Evolutionary conservation across 2,888 invertebrate genomes (phyloP).

Genomic region (Heliconius ismenius): DNA sequence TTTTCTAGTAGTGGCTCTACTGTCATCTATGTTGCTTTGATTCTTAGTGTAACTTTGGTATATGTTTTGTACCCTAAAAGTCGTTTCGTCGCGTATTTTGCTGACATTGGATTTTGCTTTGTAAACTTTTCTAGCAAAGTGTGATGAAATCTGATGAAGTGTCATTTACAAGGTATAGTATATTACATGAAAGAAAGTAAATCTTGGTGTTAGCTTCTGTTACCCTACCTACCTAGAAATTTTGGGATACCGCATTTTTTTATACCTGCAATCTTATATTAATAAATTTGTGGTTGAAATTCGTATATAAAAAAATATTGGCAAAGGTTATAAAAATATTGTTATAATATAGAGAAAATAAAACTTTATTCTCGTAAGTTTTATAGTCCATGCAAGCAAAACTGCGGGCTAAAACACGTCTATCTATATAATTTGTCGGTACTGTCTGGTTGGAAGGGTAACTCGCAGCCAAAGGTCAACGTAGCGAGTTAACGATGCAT

Average conservation of each 20-base stretch:
- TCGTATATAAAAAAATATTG: no score
- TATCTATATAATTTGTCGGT: not conserved
- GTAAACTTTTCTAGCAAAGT: not conserved
- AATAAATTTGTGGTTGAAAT: no score
- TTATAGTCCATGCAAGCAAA: not conserved
- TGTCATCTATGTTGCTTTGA: not conserved
- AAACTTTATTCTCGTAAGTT: no score
- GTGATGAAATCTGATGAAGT: not conserved
- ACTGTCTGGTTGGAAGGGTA: not conserved
- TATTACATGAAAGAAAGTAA: not conserved
- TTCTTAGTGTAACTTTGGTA: not conserved
- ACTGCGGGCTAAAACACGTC: not conserved
- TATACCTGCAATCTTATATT: no score
- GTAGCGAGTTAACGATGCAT: conserved; percentile 24
- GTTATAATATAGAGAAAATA: not conserved
- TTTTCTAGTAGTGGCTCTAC: not conserved
- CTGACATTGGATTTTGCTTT: not conserved
- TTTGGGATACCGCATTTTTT: not conserved
- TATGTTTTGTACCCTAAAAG: conserved; percentile 1
- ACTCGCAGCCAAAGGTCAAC: conserved; percentile 6
- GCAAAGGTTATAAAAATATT: no score
- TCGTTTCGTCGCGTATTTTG: not conserved
- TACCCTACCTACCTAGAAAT: not conserved
- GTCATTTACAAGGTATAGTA: not conserved
- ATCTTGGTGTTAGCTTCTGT: no score